Evolutionary conservation across 1,140 invertebrate genomes (phyloP), one percentile per base, ranked within the genome.

Genomic region (Pomacea maculata): DNA sequence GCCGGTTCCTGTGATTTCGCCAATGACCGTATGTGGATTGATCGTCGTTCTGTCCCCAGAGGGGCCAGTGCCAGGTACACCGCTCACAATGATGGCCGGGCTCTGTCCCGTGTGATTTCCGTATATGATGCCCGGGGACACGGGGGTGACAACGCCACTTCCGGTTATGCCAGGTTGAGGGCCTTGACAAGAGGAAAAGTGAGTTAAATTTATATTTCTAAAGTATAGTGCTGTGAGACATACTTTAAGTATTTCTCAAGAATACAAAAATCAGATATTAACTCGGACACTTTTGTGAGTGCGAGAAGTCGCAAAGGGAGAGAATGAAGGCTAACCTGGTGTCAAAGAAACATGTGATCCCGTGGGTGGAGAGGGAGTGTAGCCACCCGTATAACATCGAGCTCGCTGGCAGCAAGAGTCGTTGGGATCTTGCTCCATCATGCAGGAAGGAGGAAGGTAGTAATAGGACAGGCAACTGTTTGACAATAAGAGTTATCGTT

Each of bases 361-460:
- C 57, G 57, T 61, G 57, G 11, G 61, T 9, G 83, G 79, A 25
- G 82, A 45, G 8, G 82, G 83, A 52, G 82, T 85, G 21, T 80
- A 81, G 14, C 77, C 52, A 1, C 81, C 72, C 9, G 83, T 73
- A 82, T 86, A 81, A 84, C 85, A 87, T 29, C 72, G 83, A 21
- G 84, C 83, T 1, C 72, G 67, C 72, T 86, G 75, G 77, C 87
- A 88, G 78, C 87, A 88, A 14, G 54, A 19, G 74, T 88, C 86
- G 25, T 81, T 83, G 1, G 87, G 86, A 72, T 88, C 87, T 25
- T 81, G 77, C 52, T 82, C 79, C 63, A 85, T 83, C 14, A 68
- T 78, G 79, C 87, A 88, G 52, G 85, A 78, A 15, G 85, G 78
- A 67, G 87, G 87, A 25, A 88, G 74, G 83, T 82, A 83, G 63